A percentile compares a stretch with the other conserved stretches of the same genome.
phyloP scores from a whole-genome alignment of 2,797 vertebrate species.

The Gephyroberyx darwinii region DNA sequence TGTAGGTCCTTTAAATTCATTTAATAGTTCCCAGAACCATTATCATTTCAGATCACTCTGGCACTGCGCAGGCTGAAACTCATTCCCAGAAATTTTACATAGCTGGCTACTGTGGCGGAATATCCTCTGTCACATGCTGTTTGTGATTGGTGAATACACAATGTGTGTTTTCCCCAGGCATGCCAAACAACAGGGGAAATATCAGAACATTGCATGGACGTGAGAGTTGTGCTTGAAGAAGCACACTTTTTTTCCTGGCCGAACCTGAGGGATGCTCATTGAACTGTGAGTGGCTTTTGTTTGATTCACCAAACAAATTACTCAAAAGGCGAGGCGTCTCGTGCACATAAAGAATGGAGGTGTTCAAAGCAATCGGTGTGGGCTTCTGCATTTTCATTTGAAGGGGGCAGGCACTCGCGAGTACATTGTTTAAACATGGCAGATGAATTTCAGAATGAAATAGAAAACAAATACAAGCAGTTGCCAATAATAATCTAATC shows the following conservation, averaged over 20 bases:
- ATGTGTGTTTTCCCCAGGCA: conserved; percentile 47
- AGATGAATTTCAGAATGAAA: conserved; percentile 58
- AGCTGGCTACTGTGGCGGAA: conserved; percentile 66
- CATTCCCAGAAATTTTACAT: conserved; percentile 60
- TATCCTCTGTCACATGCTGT: conserved; percentile 68
- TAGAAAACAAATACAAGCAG: conserved; percentile 51
- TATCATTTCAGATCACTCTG: conserved; percentile 74
- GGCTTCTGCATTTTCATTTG: conserved; percentile 24
- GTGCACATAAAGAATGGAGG: conserved; percentile 42
- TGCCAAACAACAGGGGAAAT: conserved; percentile 50
- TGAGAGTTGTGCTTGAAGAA: conserved; percentile 57
- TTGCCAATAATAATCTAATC: conserved; percentile 38
- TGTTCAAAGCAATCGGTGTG: conserved; percentile 27
- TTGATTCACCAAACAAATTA: conserved; percentile 63
- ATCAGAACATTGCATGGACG: conserved; percentile 53
- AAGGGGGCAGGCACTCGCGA: conserved; percentile 37
- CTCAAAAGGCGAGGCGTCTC: conserved; percentile 24
- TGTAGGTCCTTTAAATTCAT: conserved; percentile 70
- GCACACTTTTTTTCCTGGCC: conserved; percentile 26
- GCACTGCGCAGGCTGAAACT: conserved; percentile 46
- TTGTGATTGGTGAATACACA: conserved; percentile 69
- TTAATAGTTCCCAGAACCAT: conserved; percentile 61
- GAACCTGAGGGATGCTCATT: conserved; percentile 46
- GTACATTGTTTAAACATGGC: conserved; percentile 60
- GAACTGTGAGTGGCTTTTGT: conserved; percentile 55